phyloP scores from a whole-genome alignment of 2,113 vertebrate species.

The Prinia subflava region DNA sequence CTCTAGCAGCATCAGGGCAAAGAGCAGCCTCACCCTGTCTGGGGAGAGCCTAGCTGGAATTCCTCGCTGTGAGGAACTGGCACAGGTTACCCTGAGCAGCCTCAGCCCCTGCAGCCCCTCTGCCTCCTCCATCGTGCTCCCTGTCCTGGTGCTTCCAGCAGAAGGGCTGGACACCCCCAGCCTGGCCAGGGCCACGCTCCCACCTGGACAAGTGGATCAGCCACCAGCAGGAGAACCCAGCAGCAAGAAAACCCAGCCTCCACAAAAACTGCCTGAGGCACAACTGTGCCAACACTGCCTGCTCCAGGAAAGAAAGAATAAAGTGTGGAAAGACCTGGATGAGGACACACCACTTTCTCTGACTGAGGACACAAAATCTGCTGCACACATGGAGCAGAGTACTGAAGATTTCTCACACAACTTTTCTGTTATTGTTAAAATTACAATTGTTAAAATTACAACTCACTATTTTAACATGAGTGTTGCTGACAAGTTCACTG shows the following conservation, averaged over 20 bases:
- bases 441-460: too few species aligned
- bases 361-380: background rate
- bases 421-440: background rate
- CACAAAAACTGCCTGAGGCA: background rate
- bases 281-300: background rate
- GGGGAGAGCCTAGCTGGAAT: background rate
- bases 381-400: background rate
- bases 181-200: background rate
- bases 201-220: accelerated
- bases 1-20: background rate
- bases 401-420: background rate
- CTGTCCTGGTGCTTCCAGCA: background rate
- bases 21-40: background rate
- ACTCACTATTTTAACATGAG: background rate
- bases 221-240: background rate
- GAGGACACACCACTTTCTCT: background rate
- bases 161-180: background rate
- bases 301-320: background rate
- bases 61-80: background rate
- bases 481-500: background rate
- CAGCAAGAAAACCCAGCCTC: background rate
- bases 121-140: background rate
- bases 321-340: background rate
- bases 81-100: background rate
- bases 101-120: background rate